phyloP scores from a whole-genome alignment of 2,113 vertebrate species.

The Scartelaos histophorus region DNA sequence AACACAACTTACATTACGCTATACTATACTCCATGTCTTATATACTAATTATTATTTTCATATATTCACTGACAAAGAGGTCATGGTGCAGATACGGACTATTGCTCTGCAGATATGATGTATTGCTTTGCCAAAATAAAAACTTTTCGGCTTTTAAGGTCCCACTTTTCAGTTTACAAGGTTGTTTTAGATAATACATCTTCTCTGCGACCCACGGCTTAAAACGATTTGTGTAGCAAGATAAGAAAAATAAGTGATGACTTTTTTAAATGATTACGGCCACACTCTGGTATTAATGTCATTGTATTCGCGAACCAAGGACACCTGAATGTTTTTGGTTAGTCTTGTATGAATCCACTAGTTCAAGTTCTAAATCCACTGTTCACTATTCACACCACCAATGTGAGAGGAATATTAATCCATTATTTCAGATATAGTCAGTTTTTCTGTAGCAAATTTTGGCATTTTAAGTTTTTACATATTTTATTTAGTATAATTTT shows the following conservation, averaged over 20 bases:
- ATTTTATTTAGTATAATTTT: no score
- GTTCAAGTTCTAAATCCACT: no score
- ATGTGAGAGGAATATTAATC: no score
- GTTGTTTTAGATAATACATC: not conserved
- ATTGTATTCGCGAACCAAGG: no score
- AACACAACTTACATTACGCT: not conserved
- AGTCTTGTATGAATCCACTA: no score
- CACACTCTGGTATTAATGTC: not conserved
- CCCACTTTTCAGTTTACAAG: not conserved
- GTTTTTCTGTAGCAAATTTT: no score
- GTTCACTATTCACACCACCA: no score
- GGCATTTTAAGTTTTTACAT: no score
- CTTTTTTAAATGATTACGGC: not conserved
- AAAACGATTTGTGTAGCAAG: not conserved
- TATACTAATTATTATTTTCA: not conserved
- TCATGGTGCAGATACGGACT: not conserved
- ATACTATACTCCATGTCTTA: not conserved
- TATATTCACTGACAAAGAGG: slow-evolving; percentile 1
- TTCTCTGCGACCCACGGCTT: not conserved
- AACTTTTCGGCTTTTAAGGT: not conserved
- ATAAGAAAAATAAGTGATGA: not conserved
- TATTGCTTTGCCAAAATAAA: not conserved
- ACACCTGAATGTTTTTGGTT: not conserved
- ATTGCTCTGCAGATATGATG: no score
- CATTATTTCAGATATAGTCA: no score